phyloP scores from a whole-genome alignment of 2,797 vertebrate genomes.

The Myotis planiceps region DNA sequence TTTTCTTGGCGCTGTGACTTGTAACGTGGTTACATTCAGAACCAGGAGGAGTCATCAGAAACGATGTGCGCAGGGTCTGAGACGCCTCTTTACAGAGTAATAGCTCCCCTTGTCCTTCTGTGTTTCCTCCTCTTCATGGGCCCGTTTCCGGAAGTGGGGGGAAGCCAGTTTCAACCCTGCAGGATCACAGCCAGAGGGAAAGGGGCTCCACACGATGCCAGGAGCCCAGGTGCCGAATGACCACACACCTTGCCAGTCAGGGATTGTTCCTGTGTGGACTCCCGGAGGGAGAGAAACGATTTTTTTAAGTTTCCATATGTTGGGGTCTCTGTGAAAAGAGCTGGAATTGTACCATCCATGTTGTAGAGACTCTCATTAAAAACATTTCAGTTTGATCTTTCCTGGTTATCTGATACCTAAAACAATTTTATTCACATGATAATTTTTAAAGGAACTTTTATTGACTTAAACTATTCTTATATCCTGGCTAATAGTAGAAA shows the following conservation, averaged over 20 bases:
- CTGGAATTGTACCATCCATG: neutral
- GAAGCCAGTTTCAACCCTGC: neutral
- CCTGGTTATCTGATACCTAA: neutral
- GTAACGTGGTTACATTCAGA: neutral
- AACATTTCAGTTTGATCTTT: neutral
- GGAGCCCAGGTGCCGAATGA: neutral
- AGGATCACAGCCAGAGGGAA: neutral
- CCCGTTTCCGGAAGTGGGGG: neutral
- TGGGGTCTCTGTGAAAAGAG: neutral
- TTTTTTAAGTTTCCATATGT: neutral
- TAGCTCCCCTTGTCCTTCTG: neutral
- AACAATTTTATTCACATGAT: neutral
- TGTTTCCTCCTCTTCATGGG: neutral
- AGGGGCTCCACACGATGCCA: neutral
- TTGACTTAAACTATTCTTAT: neutral
- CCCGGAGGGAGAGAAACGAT: neutral
- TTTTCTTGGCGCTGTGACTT: neutral
- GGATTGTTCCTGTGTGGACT: neutral
- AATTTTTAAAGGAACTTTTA: neutral
- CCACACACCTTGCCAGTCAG: neutral
- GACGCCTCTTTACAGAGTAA: neutral
- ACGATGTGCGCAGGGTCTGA: neutral
- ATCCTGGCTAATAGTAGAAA: neutral
- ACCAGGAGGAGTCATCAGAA: neutral
- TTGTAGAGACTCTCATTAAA: neutral